Evolutionary conservation across 2,888 invertebrate genomes (phyloP).

Genomic region (Acheta domesticus): DNA sequence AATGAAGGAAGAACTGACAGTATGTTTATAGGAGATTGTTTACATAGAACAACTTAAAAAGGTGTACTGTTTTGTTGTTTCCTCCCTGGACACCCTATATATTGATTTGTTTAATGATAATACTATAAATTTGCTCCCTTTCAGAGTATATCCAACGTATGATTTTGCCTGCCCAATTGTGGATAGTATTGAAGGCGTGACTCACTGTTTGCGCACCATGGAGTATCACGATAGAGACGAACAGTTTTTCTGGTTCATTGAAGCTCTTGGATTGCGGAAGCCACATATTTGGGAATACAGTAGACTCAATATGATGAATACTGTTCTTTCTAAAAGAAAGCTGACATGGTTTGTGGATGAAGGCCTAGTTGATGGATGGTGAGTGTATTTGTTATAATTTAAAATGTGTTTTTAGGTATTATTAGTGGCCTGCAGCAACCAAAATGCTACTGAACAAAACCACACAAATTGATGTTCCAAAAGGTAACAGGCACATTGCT

Average conservation of each 20-base stretch:
- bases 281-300: conserved; percentile 97
- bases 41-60: too few species aligned
- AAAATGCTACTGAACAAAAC: too few species aligned
- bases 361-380: conserved; percentile 94
- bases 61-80: too few species aligned
- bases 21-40: too few species aligned
- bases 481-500: too few species aligned
- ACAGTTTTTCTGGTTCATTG: conserved; percentile 97
- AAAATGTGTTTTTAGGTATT: too few species aligned
- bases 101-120: too few species aligned
- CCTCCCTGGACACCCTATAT: too few species aligned
- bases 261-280: conserved; percentile 78
- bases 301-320: conserved; percentile 95
- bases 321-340: conserved; percentile 95
- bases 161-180: conserved; percentile 99
- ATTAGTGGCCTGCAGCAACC: too few species aligned
- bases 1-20: too few species aligned
- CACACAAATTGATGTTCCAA: too few species aligned
- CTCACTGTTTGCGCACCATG: conserved; percentile 94
- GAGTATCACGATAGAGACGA: conserved; percentile 98
- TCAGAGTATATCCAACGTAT: conserved; percentile 96
- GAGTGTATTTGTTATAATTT: conserved; percentile 42
- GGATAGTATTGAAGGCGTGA: conserved; percentile 94
- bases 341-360: conserved; percentile 97
- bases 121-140: conserved; percentile 38